Evolutionary conservation across 92 coral and sea anemone genomes (phyloP).

Genomic region (Siderastrea siderea): DNA sequence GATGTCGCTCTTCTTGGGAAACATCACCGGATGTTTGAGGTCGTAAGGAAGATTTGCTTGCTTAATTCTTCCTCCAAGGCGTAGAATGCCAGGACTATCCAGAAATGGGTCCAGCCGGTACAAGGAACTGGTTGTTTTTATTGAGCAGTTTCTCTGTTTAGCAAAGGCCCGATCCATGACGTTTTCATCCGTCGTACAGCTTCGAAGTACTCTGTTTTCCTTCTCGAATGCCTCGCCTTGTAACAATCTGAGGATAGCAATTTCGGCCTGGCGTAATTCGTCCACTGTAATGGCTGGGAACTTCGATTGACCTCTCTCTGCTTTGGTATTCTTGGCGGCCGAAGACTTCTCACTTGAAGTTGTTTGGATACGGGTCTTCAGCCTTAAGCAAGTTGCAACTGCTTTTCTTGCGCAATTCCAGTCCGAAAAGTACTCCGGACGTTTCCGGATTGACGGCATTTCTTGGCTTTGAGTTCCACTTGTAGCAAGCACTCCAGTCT

Average conservation of each 20-base stretch:
- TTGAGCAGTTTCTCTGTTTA: no score
- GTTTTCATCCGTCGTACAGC: not conserved
- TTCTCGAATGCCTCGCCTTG: slow-evolving; percentile 25
- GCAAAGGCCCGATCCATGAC: not conserved
- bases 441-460: slow-evolving; percentile 16
- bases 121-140: not conserved
- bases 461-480: not conserved
- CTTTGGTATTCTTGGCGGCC: no score
- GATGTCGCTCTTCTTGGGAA: slow-evolving; percentile 31
- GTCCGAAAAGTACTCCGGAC: slow-evolving; percentile 33
- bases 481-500: not conserved
- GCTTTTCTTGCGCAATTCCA: slow-evolving; percentile 51
- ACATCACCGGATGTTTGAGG: slow-evolving; percentile 40
- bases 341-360: not conserved
- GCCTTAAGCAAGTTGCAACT: slow-evolving; percentile 16
- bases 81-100: slow-evolving; percentile 22
- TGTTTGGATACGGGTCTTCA: no score
- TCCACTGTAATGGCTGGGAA: slow-evolving; percentile 1
- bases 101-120: slow-evolving; percentile 41
- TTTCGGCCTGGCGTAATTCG: slow-evolving; percentile 33
- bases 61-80: slow-evolving; percentile 43
- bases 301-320: not conserved
- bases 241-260: not conserved
- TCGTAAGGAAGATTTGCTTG: not conserved
- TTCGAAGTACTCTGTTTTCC: slow-evolving; percentile 21